Conservation (phyloP, 2,113 vertebrate species). For the Catharus bicknelli region DNA sequence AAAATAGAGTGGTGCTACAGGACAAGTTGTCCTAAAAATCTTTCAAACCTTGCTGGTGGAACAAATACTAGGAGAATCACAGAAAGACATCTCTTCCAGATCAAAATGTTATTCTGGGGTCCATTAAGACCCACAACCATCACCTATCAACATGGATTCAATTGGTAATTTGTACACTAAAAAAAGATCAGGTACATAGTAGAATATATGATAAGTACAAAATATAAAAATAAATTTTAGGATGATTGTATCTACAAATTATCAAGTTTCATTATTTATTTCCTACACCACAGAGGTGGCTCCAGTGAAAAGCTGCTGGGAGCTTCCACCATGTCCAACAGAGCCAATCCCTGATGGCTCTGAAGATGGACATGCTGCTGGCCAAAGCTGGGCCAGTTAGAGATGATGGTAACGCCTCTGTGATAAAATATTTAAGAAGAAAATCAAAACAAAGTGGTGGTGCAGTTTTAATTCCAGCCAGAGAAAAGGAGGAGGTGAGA, state of each 20-base stretch:
- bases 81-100: background rate
- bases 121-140: too few species aligned
- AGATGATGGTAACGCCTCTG: rapidly evolving
- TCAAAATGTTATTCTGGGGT: too few species aligned
- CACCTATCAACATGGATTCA: too few species aligned
- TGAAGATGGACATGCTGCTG: background rate
- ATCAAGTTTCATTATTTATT: background rate
- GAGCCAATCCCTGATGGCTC: background rate
- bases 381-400: background rate
- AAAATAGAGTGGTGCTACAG: background rate
- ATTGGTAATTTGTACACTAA: background rate
- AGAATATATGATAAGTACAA: background rate
- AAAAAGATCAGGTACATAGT: background rate
- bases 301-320: background rate
- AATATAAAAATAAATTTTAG: background rate
- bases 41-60: background rate
- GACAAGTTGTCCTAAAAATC: background rate
- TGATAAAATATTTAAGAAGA: background rate
- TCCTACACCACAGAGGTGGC: background rate
- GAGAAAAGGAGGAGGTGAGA: background rate
- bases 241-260: background rate
- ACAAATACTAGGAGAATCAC: background rate
- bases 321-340: background rate
- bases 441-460: background rate
- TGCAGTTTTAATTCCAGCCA: background rate